A percentile compares a stretch with the other conserved stretches of the same genome.
Conservation (phyloP, 1,140 invertebrate genomes). For the Dinothrombium tinctorium region DNA sequence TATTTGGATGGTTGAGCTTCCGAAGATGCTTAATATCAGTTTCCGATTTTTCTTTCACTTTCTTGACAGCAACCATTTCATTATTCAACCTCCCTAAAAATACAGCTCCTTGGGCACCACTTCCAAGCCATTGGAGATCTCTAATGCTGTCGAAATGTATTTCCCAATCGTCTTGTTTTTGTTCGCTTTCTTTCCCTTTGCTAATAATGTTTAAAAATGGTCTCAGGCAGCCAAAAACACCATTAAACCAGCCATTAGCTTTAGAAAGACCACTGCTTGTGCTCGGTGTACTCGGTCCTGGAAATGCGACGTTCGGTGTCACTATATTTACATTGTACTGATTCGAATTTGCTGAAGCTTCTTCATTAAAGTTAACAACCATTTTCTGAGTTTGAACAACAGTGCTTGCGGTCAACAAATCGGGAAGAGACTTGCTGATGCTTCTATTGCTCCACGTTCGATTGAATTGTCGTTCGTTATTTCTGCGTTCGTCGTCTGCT, state of each 20-base stretch:
- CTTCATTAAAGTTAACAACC: too few species aligned
- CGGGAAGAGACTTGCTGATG: neutral
- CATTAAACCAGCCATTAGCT: slow-evolving; percentile 42
- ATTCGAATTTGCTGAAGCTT: too few species aligned
- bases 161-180: slow-evolving; percentile 49
- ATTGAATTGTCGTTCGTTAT: too few species aligned
- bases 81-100: slow-evolving; percentile 42
- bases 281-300: neutral
- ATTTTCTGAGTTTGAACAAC: too few species aligned
- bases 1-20: slow-evolving; percentile 86
- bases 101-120: slow-evolving; percentile 85
- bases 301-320: too few species aligned
- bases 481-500: too few species aligned
- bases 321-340: too few species aligned
- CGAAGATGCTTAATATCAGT: slow-evolving; percentile 80
- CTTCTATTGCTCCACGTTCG: neutral
- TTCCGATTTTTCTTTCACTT: slow-evolving; percentile 72
- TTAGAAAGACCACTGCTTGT: neutral
- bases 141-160: slow-evolving; percentile 78
- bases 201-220: slow-evolving; percentile 62
- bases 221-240: slow-evolving; percentile 56
- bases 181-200: slow-evolving; percentile 28
- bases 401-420: too few species aligned
- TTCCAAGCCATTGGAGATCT: slow-evolving; percentile 73
- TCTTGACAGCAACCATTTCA: slow-evolving; percentile 81